Percentiles rank a stretch among this genome's conserved stretches.
These are phyloP conservation scores for Puma concolor DNA, from an alignment of 2,113 vertebrate genomes.

Conservation along the genomic window DNA sequence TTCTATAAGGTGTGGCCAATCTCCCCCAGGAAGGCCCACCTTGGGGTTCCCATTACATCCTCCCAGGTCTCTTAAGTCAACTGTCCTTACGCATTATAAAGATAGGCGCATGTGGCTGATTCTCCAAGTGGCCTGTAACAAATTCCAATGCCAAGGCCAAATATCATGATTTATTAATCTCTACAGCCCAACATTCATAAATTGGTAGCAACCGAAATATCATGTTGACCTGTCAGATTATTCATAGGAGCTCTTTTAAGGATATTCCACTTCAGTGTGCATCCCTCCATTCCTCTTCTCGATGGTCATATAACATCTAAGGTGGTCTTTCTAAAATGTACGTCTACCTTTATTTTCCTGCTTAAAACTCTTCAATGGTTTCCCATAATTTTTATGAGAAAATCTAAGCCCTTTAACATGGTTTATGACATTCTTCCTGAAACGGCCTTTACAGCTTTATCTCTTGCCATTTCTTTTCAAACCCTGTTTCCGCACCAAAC, in stretches of 20 bases:
- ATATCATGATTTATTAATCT: neutral
- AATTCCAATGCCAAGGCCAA: neutral
- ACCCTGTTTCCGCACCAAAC: neutral
- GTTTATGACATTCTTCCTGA: neutral
- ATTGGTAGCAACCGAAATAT: neutral
- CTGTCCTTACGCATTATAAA: neutral
- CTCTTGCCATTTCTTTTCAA: neutral
- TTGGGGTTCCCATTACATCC: neutral
- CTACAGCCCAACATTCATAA: neutral
- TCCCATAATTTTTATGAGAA: neutral
- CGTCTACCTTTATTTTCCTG: neutral
- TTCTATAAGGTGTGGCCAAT: neutral
- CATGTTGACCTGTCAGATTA: neutral
- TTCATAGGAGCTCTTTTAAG: neutral
- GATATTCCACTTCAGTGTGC: neutral
- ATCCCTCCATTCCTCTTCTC: neutral
- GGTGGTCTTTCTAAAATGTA: neutral
- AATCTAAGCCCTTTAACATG: neutral
- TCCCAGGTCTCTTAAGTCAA: neutral
- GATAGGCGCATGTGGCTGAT: neutral
- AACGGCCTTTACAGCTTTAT: neutral
- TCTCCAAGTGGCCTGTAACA: neutral
- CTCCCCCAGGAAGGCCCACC: neutral
- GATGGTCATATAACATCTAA: neutral
- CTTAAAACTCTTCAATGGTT: neutral